Evolutionary conservation across 2,797 vertebrate genomes (phyloP), one percentile per base, ranked within the genome.

Genomic region (Acomys russatus): DNA sequence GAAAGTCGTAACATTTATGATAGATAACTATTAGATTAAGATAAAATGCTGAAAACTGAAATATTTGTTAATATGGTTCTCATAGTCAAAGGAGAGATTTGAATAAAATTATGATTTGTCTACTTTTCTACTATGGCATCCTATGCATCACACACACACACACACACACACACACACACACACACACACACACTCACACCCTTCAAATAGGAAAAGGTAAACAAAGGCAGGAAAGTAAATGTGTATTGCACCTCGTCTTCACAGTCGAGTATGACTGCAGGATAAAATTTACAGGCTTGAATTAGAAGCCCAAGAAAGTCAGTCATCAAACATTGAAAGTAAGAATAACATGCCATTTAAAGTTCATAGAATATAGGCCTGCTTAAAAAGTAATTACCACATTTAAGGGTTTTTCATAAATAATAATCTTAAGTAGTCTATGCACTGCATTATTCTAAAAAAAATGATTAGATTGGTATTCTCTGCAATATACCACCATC

Each of bases 311-410:
- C 25, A 94, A 61, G n/a, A 28, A 71, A 85, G 14, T 59, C 51
- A 94, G 85, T 87, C 73, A 88, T 80, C 12, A 83, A 90, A 88
- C 2, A 85, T 0, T 51, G 14, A 93, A 80, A 92, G 76, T 90
- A 71, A 61, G 56, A 93, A 87, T 70, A 92, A 54, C 22, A n/a
- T 85, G 12, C 14, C 66, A 85, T 70, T 71, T 91, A 76, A 79
- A 71, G 96, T 98, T 96, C 97, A 84, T 14, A 94, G 87, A 61
- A 97, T 97, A 85, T 92, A n/a, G 20, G 85, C 70, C 74, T 86
- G 59, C 61, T 93, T 97, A 97, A 97, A 98, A 23, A 80, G 94
- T 97, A 80, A 90, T 88, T 28, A 51, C 10, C 51, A 35, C 17
- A 23, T 35, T 76, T 91, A 94, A 97, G 71, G 33, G 44, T 76